phyloP scores from a whole-genome alignment of 2,888 invertebrate genomes.

The Campoplex nolae region DNA sequence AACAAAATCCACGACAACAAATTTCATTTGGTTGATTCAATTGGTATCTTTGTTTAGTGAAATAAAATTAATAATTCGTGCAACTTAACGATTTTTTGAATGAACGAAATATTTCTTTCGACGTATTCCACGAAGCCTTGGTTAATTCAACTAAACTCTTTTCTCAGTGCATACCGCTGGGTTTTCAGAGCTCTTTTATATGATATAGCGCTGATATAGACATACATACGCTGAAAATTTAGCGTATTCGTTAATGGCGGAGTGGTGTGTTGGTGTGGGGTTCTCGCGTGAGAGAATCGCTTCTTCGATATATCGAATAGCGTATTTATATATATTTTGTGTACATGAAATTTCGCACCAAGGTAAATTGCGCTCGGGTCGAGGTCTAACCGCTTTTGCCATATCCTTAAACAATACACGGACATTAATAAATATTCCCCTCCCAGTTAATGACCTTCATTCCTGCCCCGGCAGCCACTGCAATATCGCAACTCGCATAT shows the following conservation, averaged over 20 bases:
- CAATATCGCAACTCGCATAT: neutral
- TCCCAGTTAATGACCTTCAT: conserved; percentile 8
- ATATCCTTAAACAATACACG: conserved; percentile 27
- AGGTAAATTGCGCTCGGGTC: conserved; percentile 67
- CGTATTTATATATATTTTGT: neutral
- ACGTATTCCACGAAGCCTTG: too few species aligned
- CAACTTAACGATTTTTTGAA: too few species aligned
- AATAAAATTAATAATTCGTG: too few species aligned
- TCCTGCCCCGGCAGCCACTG: neutral
- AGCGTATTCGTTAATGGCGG: conserved; percentile 4
- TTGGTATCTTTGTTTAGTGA: too few species aligned
- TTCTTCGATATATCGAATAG: conserved; percentile 34
- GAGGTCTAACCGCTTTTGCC: conserved; percentile 58
- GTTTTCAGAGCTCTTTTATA: conserved; percentile 42
- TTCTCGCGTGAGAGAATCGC: conserved; percentile 64
- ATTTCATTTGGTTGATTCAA: too few species aligned
- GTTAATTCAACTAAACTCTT: too few species aligned
- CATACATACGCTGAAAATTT: conserved; percentile 30
- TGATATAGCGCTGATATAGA: neutral
- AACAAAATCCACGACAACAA: too few species aligned
- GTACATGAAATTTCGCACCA: conserved; percentile 49
- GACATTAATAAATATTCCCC: conserved; percentile 13
- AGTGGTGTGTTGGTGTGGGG: neutral
- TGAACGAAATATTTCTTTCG: too few species aligned
- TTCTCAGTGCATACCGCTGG: too few species aligned